Conservation (phyloP, 2,113 vertebrate genomes). For the Gorsachius goisagi region DNA sequence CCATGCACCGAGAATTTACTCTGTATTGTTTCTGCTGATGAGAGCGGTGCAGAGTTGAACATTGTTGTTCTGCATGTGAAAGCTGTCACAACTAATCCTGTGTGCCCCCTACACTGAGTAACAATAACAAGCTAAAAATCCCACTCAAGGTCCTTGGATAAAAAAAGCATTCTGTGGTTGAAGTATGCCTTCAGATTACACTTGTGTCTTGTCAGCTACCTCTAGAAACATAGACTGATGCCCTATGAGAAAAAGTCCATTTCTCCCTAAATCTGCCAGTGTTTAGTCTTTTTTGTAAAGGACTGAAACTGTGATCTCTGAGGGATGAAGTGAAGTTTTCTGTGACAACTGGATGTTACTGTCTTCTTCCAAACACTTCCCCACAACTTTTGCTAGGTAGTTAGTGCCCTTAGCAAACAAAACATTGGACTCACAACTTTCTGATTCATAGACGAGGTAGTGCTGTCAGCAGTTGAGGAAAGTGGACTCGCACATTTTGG, state of each 20-base stretch:
- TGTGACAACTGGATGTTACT: no score
- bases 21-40: constrained; percentile 30
- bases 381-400: background rate
- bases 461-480: background rate
- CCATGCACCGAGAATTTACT: background rate
- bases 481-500: background rate
- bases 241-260: background rate
- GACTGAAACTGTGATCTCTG: background rate
- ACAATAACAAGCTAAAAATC: background rate
- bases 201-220: background rate
- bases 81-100: constrained; percentile 38
- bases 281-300: background rate
- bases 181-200: background rate
- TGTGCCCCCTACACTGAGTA: background rate
- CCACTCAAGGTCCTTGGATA: background rate
- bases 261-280: background rate
- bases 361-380: background rate
- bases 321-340: background rate
- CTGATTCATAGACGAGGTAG: background rate
- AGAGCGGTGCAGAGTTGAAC: background rate
- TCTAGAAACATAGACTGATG: background rate
- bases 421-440: background rate
- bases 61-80: constrained; percentile 26
- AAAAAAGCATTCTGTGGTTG: background rate
- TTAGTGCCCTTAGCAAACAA: background rate